phyloP scores from a whole-genome alignment of 2,888 invertebrate genomes.

The Myathropa florea region DNA sequence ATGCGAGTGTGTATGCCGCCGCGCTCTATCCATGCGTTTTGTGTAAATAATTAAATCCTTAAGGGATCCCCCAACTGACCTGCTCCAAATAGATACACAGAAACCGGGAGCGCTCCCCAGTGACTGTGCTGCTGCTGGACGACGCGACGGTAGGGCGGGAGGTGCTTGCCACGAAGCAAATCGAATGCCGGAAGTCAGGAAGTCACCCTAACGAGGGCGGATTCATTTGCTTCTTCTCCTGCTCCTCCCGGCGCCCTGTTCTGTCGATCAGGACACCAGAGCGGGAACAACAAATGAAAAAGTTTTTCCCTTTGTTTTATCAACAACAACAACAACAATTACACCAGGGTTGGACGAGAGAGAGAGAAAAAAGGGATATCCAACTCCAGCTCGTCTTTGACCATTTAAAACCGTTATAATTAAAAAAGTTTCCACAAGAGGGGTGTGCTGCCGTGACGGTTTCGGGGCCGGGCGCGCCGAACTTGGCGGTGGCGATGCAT shows the following conservation, averaged over 20 bases:
- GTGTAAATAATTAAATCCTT: constrained; percentile 68
- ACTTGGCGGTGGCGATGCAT: constrained; percentile 26
- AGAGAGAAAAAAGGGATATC: constrained; percentile 35
- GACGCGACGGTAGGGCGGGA: background rate
- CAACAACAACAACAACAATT: constrained; percentile 43
- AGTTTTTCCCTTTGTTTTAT: constrained; percentile 27
- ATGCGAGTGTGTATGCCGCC: background rate
- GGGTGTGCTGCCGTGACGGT: constrained; percentile 43
- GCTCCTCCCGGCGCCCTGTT: background rate
- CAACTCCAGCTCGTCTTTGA: constrained; percentile 43
- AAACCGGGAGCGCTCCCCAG: constrained; percentile 34
- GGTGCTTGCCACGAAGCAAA: constrained; percentile 15
- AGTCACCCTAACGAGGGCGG: constrained; percentile 62
- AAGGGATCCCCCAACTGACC: constrained; percentile 62
- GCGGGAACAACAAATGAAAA: constrained; percentile 51
- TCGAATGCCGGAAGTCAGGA: constrained; percentile 68
- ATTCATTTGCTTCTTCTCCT: constrained; percentile 13
- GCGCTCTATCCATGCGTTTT: constrained; percentile 52
- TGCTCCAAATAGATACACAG: constrained; percentile 59
- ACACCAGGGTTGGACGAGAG: constrained; percentile 8
- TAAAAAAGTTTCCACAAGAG: constrained; percentile 56
- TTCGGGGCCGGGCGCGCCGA: constrained; percentile 7
- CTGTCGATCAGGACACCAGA: constrained; percentile 14
- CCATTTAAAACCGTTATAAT: constrained; percentile 66
- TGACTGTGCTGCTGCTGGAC: constrained; percentile 25